These are phyloP conservation scores for Urocolius indicus DNA, from an alignment of 2,113 vertebrate genomes.

Conservation along the genomic window DNA sequence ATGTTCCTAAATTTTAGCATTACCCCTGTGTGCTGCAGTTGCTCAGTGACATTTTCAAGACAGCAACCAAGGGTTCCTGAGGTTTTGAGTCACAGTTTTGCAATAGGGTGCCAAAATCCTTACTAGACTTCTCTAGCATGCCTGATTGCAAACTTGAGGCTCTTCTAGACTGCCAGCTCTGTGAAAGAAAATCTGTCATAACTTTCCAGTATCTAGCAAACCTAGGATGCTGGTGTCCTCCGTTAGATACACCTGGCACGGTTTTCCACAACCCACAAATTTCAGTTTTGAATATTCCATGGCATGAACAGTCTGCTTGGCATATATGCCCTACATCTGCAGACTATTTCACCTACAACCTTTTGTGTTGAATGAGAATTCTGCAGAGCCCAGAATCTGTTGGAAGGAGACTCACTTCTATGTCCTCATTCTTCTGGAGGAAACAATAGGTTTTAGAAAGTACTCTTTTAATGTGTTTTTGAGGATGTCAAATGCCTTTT, in stretches of 20 bases:
- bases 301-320: background rate
- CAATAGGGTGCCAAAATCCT: conserved; percentile 15
- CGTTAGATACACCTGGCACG: background rate
- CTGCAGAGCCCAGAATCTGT: background rate
- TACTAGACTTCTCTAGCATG: conserved; percentile 14
- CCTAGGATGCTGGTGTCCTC: background rate
- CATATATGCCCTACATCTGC: background rate
- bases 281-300: background rate
- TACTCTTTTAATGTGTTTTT: background rate
- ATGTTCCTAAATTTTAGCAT: conserved; percentile 20
- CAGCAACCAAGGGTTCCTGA: conserved; percentile 32
- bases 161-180: conserved; percentile 1
- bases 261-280: background rate
- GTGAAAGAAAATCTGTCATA: background rate
- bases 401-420: background rate
- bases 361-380: background rate
- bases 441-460: background rate
- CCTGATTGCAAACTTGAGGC: background rate
- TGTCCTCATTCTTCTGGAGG: background rate
- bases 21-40: background rate
- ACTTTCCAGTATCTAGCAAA: background rate
- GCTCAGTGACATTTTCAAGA: conserved; percentile 18
- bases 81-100: conserved; percentile 46
- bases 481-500: background rate
- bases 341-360: background rate